Evolutionary conservation across 2,888 invertebrate species (phyloP), one percentile per base, ranked within the genome.

Genomic region (Eupithecia dodoneata): DNA sequence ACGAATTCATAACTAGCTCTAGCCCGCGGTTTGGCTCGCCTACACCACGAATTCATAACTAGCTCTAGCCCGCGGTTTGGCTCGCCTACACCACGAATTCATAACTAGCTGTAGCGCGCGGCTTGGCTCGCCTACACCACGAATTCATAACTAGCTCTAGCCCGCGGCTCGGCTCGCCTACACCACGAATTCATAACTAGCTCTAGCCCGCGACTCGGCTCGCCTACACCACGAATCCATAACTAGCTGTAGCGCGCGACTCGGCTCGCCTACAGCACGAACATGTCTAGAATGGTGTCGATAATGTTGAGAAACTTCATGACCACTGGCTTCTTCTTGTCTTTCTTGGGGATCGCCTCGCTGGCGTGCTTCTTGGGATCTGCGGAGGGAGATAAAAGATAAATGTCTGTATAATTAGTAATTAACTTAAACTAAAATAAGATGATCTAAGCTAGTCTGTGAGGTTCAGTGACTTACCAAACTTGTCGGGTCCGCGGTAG

Each of bases 281-380:
- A 91, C 90, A 93, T 92, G 12, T 94, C 94, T 59, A 93, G 91
- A 3, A 94, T 85, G 84, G 92, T 90, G 52, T 94, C 92, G 0
- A 94, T 75, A 0, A 94, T 85, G 70, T 85, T 90, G 0, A 93
- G 82, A 0, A 94, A 82, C 47, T 88, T 90, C 12, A 92, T 76
- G 69, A 92, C 89, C 0, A 90, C 79, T 0, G 92, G 91, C 4
- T 88, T 90, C 0, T 74, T 82, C 3, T 92, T 76, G 5, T 77
- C 77, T 89, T 0, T 92, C 92, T 0, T 91, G 89, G 0, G 83
- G 15, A 75, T 44, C 0, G 67, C 4, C 10, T 76, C 76, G 10
- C 69, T 42, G 7, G 69, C 52, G 10, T 76, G 81, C 41, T 82
- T 88, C 4, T 87, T 89, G 2, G 78, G 10, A 9, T 90, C 92